phyloP scores from a whole-genome alignment of 1,140 invertebrate species.

The Panagrolaimus sp. region DNA sequence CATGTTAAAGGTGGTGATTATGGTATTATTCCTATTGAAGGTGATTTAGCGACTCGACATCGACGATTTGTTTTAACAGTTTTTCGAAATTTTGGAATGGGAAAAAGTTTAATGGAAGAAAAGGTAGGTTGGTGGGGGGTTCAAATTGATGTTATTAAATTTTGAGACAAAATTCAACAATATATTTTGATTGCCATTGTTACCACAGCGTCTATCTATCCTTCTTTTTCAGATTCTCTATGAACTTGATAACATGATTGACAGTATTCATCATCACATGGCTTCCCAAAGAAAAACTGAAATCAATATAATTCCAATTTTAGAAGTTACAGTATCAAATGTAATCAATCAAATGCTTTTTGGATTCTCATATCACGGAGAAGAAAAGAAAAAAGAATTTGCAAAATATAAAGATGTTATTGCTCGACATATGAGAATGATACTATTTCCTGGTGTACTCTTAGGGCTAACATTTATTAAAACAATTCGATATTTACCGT shows the following conservation, averaged over 20 bases:
- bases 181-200: constrained; percentile 15
- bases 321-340: neutral
- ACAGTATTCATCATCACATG: neutral
- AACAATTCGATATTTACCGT: neutral
- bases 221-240: neutral
- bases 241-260: neutral
- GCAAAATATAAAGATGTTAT: neutral
- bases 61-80: neutral
- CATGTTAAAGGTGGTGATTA: neutral
- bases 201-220: neutral
- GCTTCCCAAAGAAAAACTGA: neutral
- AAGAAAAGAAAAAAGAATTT: neutral
- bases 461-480: neutral
- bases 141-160: too few relatives aligned
- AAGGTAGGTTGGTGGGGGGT: too few relatives aligned
- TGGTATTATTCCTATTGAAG: neutral
- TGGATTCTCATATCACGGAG: constrained; percentile 5
- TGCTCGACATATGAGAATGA: neutral
- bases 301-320: neutral
- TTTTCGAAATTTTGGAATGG: constrained; percentile 12
- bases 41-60: neutral
- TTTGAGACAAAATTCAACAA: constrained; percentile 25
- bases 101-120: constrained; percentile 9
- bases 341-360: constrained; percentile 3
- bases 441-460: neutral